phyloP scores from a whole-genome alignment of 1,140 invertebrate genomes.

The Camponotus floridanus region DNA sequence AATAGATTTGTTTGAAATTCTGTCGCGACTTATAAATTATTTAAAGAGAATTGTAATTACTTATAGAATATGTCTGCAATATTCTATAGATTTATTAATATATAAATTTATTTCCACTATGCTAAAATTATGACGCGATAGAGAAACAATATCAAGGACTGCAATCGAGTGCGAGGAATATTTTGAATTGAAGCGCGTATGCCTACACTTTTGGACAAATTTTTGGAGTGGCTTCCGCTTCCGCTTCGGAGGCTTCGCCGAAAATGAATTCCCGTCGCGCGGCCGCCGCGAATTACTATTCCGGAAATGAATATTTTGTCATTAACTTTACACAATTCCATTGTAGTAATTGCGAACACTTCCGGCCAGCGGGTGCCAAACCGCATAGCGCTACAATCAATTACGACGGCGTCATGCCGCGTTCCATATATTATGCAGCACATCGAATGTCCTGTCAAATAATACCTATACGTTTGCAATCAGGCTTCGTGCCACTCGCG shows the following conservation, averaged over 20 bases:
- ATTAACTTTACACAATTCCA: conserved; percentile 83
- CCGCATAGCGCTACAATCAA: conserved; percentile 83
- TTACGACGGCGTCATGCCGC: conserved; percentile 81
- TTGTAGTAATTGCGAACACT: conserved; percentile 84
- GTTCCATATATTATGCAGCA: conserved; percentile 82
- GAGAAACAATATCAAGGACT: conserved; percentile 15
- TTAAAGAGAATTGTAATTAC: too few species aligned
- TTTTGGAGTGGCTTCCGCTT: conserved; percentile 42
- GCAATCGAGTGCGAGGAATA: conserved; percentile 61
- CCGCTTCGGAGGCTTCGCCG: not conserved
- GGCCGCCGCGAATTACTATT: conserved; percentile 67
- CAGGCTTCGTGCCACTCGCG: conserved; percentile 68
- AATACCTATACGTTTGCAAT: conserved; percentile 80
- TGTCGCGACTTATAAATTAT: too few species aligned
- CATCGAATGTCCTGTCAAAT: conserved; percentile 82
- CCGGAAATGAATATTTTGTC: conserved; percentile 84
- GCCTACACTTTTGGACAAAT: conserved; percentile 40
- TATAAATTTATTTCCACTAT: not conserved
- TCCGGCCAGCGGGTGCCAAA: conserved; percentile 83
- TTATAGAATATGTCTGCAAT: too few species aligned
- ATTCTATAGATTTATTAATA: not conserved
- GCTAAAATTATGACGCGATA: conserved; percentile 31
- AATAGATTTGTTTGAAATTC: too few species aligned
- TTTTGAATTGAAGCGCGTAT: conserved; percentile 43
- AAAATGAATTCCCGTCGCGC: conserved; percentile 38